Evolutionary conservation across 2,797 vertebrate species (phyloP), one percentile per base, ranked within the genome.

Genomic region (Sitta carolinensis): DNA sequence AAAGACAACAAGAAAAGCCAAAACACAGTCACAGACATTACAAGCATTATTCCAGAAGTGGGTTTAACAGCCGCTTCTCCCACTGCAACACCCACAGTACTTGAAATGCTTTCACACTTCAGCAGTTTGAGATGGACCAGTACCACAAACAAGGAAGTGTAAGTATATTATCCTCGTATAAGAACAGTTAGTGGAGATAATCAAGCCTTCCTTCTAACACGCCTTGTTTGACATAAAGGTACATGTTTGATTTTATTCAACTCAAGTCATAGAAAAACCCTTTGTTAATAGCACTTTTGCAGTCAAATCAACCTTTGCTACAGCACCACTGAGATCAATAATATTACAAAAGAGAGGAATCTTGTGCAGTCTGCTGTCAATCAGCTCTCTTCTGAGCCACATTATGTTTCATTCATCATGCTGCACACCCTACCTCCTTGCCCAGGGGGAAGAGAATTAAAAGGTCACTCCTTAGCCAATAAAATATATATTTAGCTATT

Each of bases 401-500:
- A 47, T 48, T 67, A 80, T 13, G 47, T 75, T 88, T 88, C 90
- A 90, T 77, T 97, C 90, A 90, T 81, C 89, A 61, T 15, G 29
- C 59, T 73, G 78, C 79, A 84, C 57, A 87, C 66, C 67, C 86
- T 57, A 79, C 38, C 82, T 91, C 85, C 85, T 75, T 81, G 59
- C 69, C 90, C 91, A 61, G 77, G 86, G 75, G 84, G 83, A 94
- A 90, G 51, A 64, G 59, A 97, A 95, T 91, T 95, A 92, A 96
- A 96, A 96, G 94, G 90, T 95, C 94, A 96, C 36, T 74, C 93
- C 83, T 86, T 78, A 81, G 76, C 89, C 95, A 95, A 95, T 89
- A 94, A 95, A 95, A 84, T 70, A 86, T 76, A 86, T 63, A 92
- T 85, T 70, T 83, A 92, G 91, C 89, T 95, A 25, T 89, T 93